Base-by-base conservation (phyloP, 2,113 vertebrate species). In the Eclectus roratus region DNA sequence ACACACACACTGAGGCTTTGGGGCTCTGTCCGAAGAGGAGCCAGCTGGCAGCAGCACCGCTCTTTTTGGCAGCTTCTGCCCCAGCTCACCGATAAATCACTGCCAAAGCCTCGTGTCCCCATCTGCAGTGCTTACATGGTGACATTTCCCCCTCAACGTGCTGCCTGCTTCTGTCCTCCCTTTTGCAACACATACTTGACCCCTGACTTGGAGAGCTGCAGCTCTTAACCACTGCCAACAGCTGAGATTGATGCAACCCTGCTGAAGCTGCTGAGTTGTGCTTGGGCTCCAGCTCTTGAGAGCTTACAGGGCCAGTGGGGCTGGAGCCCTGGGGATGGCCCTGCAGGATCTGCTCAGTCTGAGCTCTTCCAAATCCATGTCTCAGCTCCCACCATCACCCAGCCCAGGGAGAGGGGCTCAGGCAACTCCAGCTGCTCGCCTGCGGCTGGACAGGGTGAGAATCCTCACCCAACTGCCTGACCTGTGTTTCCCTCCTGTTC, bases 261-360 rank as follows among this genome's bases (percentile, higher is more conserved):
- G 72, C 68, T 31, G 56, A 13, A 24, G 64, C 85, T 68, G 70
- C 93, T 2, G 80, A 16, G 49, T 1, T 20, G 35, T 9, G 37
- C 55, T 47, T 52, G n/a, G 60, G 3, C 73, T 63, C 68, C 6
- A 35, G 46, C 7, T 2, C 77, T 63, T 0, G 1, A 39, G 74
- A 74, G 66, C 37, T 77, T 6, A 4, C 0, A 2, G 55, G 13
- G 69, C 41, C 73, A 10, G 7, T 0, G 18, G 44, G 17, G 65
- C 35, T 4, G 2, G 53, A 2, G 20, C n/a, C 29, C 53, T 13
- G 52, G 68, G 18, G 25, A 35, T 58, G 39, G 25, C 1, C 10
- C 58, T 28, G 44, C 19, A 76, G 23, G 43, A 58, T 15, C 56
- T 10, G 65, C 76, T 86, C 71, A 13, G 35, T 13, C 35, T 14